A percentile compares a stretch with the other conserved stretches of the same genome.
phyloP scores from a whole-genome alignment of 2,113 vertebrate species.

The Datnioides undecimradiatus region DNA sequence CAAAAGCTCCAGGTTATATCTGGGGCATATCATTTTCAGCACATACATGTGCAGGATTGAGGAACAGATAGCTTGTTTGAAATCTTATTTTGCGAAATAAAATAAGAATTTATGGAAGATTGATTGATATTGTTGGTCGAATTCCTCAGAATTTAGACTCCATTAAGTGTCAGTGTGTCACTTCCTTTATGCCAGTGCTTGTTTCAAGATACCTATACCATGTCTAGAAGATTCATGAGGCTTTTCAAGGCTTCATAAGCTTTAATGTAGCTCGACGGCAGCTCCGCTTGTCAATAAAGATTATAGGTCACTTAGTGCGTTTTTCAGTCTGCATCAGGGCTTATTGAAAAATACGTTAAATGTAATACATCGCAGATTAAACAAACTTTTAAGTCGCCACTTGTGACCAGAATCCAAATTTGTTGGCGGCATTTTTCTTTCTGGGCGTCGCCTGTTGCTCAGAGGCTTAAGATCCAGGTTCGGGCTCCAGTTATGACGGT shows the following conservation, averaged over 20 bases:
- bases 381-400: neutral
- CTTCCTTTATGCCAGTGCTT: no score
- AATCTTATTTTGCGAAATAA: neutral
- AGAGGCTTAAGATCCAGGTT: slow-evolving; percentile 55
- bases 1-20: slow-evolving; percentile 1
- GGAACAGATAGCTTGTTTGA: neutral
- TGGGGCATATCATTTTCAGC: neutral
- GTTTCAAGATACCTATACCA: neutral
- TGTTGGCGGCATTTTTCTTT: neutral
- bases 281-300: neutral
- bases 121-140: neutral
- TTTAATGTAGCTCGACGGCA: no score
- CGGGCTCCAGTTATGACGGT: slow-evolving; percentile 35
- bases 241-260: neutral
- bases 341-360: neutral
- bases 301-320: neutral
- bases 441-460: slow-evolving; percentile 12
- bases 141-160: no score
- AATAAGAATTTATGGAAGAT: neutral
- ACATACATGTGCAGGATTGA: neutral
- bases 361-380: neutral
- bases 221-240: neutral
- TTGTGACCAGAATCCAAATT: slow-evolving; percentile 27
- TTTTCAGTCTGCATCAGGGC: neutral
- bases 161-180: no score